Percentiles rank a stretch among this genome's conserved stretches.
These are phyloP conservation scores for Drosophila aff. DNA, from an alignment of 1,140 invertebrate genomes.

Conservation along the genomic window DNA sequence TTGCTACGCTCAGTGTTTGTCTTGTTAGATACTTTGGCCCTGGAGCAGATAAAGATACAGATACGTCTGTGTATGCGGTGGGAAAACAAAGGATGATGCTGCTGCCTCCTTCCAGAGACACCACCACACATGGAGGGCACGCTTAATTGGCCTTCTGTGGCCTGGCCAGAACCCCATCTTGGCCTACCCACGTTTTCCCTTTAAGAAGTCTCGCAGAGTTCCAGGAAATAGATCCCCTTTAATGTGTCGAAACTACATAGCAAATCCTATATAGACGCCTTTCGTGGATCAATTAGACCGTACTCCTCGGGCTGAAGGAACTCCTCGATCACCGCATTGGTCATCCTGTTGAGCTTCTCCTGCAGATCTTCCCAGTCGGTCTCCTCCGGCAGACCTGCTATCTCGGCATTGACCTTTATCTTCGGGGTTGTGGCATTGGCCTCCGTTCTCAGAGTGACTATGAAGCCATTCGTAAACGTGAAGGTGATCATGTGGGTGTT, in stretches of 20 bases:
- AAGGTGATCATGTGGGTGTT: slow-evolving; percentile 96
- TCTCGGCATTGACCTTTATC: slow-evolving; percentile 98
- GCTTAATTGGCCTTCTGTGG: slow-evolving; percentile 76
- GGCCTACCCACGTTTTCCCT: slow-evolving; percentile 1
- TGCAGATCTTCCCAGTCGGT: slow-evolving; percentile 90
- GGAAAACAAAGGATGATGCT: slow-evolving; percentile 36
- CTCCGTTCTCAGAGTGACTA: slow-evolving; percentile 95
- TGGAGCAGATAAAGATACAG: slow-evolving; percentile 24
- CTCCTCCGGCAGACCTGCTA: slow-evolving; percentile 89
- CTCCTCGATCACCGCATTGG: slow-evolving; percentile 91
- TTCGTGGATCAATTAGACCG: slow-evolving; percentile 61
- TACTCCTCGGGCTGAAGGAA: slow-evolving; percentile 92
- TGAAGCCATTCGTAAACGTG: slow-evolving; percentile 93
- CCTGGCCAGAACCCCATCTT: slow-evolving; percentile 17
- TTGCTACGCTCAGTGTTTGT: slow-evolving; percentile 67
- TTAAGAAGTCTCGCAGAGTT: slow-evolving; percentile 43
- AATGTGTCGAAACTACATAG: background rate
- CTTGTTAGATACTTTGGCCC: slow-evolving; percentile 74
- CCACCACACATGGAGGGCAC: slow-evolving; percentile 26
- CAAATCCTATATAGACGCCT: background rate
- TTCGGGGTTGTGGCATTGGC: slow-evolving; percentile 95
- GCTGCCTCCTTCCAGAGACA: background rate
- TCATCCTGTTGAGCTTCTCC: slow-evolving; percentile 89
- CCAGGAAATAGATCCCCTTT: background rate
- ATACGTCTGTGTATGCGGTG: slow-evolving; percentile 29